phyloP scores from a whole-genome alignment of 2,888 invertebrate genomes.

The Noctua janthe region DNA sequence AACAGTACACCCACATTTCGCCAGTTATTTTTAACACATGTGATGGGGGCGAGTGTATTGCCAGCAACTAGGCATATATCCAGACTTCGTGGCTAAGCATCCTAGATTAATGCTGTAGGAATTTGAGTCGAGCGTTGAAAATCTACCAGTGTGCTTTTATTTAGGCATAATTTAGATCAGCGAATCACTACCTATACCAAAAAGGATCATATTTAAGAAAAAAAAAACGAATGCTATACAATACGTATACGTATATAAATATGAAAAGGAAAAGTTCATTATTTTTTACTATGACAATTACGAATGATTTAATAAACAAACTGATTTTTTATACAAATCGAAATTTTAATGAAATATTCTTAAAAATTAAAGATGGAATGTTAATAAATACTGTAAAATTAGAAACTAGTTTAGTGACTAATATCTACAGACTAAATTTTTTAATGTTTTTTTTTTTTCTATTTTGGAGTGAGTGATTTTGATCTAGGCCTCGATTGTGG shows the following conservation, averaged over 20 bases:
- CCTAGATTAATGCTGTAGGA: not conserved
- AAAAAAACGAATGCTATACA: conserved; percentile 19
- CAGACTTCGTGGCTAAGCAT: not conserved
- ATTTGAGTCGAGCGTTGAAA: not conserved
- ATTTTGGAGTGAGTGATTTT: conserved; percentile 39
- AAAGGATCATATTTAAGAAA: conserved; percentile 5
- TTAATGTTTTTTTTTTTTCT: conserved; percentile 30
- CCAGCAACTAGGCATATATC: not conserved
- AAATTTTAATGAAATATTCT: conserved; percentile 32
- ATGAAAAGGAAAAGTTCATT: conserved; percentile 4
- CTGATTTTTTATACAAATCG: conserved; percentile 34
- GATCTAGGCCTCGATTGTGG: not conserved
- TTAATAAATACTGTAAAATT: conserved; percentile 70
- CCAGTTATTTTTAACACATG: not conserved
- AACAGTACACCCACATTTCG: not conserved
- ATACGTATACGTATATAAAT: not conserved
- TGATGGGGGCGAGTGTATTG: not conserved
- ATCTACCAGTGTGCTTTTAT: not conserved
- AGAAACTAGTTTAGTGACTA: conserved; percentile 61
- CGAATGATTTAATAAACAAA: conserved; percentile 27
- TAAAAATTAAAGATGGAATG: conserved; percentile 62
- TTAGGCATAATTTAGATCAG: not conserved
- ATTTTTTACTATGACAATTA: conserved; percentile 4
- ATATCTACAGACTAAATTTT: conserved; percentile 55
- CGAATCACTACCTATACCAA: not conserved